These are phyloP conservation scores for Rotaria magnacalcarata DNA, from an alignment of 2,888 invertebrate species.

Conservation along the genomic window DNA sequence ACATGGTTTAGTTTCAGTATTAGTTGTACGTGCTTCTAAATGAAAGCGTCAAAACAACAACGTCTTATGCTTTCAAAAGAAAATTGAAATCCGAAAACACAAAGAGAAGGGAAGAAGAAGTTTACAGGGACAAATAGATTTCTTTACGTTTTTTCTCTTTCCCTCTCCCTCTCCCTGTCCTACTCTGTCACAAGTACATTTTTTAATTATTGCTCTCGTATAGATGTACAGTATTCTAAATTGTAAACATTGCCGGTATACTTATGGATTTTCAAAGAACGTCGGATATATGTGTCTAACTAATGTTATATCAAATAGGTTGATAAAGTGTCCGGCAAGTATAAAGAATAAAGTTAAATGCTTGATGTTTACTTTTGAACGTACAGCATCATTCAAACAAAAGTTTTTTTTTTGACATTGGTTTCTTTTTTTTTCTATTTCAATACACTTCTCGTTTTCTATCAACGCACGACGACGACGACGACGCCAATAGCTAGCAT, in stretches of 20 bases:
- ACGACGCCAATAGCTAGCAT: not conserved
- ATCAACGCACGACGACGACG: not conserved
- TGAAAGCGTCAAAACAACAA: not conserved
- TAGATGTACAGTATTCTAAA: no score
- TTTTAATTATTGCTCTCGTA: no score
- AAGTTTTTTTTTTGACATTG: not conserved
- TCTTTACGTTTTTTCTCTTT: no score
- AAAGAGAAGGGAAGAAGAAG: not conserved
- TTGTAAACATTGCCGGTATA: no score
- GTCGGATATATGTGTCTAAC: no score
- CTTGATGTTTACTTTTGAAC: constrained; percentile 17
- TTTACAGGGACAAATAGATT: no score
- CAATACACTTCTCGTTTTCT: not conserved
- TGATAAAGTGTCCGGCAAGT: no score
- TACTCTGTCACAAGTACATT: no score
- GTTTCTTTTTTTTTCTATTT: not conserved
- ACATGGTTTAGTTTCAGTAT: not conserved
- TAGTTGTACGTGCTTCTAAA: not conserved
- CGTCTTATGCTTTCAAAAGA: not conserved
- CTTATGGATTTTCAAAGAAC: no score
- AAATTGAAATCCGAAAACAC: not conserved
- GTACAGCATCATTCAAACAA: not conserved
- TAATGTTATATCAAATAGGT: no score
- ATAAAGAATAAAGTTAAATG: not conserved
- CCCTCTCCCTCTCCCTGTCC: no score